phyloP scores from a whole-genome alignment of 2,888 invertebrate genomes.

The Nomada fucata region DNA sequence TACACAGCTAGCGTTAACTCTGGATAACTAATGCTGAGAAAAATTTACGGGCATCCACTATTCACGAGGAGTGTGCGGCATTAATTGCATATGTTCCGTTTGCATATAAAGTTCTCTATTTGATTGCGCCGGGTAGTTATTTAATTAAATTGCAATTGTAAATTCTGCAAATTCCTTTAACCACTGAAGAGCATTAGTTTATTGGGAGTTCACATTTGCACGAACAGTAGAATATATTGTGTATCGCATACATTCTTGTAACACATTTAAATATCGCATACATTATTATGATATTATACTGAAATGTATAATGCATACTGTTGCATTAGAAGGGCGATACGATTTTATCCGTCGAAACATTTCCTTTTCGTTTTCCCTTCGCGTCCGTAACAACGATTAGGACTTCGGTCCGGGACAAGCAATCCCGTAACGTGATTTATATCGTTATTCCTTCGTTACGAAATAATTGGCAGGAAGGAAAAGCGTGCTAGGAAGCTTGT shows the following conservation, averaged over 20 bases:
- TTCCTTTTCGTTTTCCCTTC: neutral
- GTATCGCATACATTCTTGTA: no score
- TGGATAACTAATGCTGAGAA: slow-evolving; percentile 16
- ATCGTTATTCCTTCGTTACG: slow-evolving; percentile 16
- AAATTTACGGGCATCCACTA: neutral
- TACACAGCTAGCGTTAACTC: neutral
- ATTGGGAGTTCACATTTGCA: neutral
- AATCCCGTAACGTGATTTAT: slow-evolving; percentile 18
- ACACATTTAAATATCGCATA: no score
- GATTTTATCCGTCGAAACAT: neutral
- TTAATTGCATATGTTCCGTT: neutral
- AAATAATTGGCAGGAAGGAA: slow-evolving; percentile 18
- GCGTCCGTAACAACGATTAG: neutral
- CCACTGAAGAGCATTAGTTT: neutral
- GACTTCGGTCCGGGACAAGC: neutral
- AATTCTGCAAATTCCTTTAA: neutral
- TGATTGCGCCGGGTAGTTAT: no score
- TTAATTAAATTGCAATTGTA: neutral
- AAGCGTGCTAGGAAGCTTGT: neutral
- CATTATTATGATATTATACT: no score
- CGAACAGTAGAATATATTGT: neutral
- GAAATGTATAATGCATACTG: neutral
- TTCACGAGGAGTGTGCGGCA: neutral
- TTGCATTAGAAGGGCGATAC: neutral
- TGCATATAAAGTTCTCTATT: neutral